phyloP scores from a whole-genome alignment of 2,888 invertebrate genomes.

The Hemicrepidius hirtus region DNA sequence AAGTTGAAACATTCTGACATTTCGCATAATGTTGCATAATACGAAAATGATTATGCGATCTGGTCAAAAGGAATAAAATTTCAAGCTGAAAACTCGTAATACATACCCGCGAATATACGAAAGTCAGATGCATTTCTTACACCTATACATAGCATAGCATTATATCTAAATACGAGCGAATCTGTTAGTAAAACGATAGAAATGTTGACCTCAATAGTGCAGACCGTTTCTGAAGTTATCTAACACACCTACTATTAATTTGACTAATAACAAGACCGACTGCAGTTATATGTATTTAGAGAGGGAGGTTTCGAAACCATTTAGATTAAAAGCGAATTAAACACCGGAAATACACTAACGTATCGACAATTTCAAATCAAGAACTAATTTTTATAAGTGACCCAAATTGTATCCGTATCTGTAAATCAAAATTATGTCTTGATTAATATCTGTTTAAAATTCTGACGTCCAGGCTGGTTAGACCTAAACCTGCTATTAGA shows the following conservation, averaged over 20 bases:
- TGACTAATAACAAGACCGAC: constrained; percentile 1
- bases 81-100: neutral
- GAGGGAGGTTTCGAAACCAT: neutral
- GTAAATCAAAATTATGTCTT: neutral
- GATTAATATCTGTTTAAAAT: neutral
- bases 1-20: too few species aligned
- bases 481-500: constrained; percentile 27
- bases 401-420: neutral
- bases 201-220: constrained; percentile 10
- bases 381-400: neutral
- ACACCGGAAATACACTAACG: constrained; percentile 2
- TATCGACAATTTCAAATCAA: neutral
- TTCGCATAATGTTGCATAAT: constrained; percentile 6
- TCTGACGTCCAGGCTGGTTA: constrained; percentile 8
- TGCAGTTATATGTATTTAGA: neutral
- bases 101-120: neutral
- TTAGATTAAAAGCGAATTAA: neutral
- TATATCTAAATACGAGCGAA: constrained; percentile 1
- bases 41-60: neutral
- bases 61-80: constrained; percentile 1
- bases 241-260: constrained; percentile 14
- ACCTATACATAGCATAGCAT: neutral
- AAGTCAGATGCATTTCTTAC: neutral
- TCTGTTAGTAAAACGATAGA: constrained; percentile 2
- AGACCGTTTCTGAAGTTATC: constrained; percentile 11